These are phyloP conservation scores for Petrocephalus zakoni DNA, from an alignment of 2,113 vertebrate species.

Conservation along the genomic window DNA sequence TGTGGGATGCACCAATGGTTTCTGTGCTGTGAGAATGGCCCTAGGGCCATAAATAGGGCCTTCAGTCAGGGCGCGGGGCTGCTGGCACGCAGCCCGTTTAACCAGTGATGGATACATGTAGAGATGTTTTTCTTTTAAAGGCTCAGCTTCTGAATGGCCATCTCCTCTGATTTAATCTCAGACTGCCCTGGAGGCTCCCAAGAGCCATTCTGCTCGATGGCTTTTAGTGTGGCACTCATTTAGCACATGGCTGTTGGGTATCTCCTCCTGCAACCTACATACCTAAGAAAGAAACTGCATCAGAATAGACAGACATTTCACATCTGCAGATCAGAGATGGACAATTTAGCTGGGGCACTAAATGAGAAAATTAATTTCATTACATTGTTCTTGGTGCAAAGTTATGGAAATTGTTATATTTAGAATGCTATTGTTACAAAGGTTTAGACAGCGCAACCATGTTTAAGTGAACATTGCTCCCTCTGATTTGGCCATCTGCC, in stretches of 20 bases:
- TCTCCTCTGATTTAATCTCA: constrained; percentile 22
- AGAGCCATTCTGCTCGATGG: neutral
- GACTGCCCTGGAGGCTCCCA: constrained; percentile 5
- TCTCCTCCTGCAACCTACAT: constrained; percentile 23
- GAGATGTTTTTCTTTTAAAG: neutral
- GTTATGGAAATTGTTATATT: neutral
- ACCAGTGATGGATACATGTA: neutral
- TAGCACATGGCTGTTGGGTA: constrained; percentile 31
- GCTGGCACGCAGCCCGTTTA: neutral
- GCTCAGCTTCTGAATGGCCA: neutral
- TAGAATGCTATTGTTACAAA: neutral
- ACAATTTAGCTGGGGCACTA: constrained; percentile 25
- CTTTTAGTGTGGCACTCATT: constrained; percentile 26
- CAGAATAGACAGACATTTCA: constrained; percentile 25
- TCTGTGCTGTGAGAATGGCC: neutral
- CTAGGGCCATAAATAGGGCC: neutral
- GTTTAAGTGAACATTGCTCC: neutral
- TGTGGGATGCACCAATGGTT: neutral
- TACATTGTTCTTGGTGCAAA: neutral
- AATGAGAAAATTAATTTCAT: constrained; percentile 29
- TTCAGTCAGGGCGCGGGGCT: neutral
- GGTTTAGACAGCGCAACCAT: neutral
- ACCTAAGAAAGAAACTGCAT: constrained; percentile 34
- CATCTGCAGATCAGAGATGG: constrained; percentile 46
- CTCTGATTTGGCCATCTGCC: neutral